Conservation (phyloP, 2,113 vertebrate genomes). For the Pogona vitticeps region DNA sequence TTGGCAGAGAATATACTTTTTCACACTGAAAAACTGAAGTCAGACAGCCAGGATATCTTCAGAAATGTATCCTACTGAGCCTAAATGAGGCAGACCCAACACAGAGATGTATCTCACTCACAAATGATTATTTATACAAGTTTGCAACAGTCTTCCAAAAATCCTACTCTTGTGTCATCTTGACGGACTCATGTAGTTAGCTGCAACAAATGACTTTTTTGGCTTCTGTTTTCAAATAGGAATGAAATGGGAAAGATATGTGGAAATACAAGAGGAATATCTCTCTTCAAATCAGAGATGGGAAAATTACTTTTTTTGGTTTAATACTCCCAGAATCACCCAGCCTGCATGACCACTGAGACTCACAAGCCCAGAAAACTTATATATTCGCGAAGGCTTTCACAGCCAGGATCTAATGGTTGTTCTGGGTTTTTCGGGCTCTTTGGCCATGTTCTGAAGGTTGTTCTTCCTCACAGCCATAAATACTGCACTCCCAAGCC, state of each 20-base stretch:
- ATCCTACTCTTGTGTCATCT: neutral
- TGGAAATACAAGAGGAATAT: neutral
- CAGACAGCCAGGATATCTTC: neutral
- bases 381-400: too few relatives aligned
- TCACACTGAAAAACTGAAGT: slow-evolving; percentile 21
- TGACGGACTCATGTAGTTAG: neutral
- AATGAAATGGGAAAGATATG: neutral
- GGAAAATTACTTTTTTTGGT: neutral
- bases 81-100: neutral
- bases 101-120: neutral
- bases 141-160: neutral
- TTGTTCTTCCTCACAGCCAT: too few relatives aligned
- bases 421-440: too few relatives aligned
- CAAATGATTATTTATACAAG: neutral
- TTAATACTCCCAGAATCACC: neutral
- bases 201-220: neutral
- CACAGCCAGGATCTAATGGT: too few relatives aligned
- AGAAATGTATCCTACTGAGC: neutral
- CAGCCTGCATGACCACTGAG: neutral
- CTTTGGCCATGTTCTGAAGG: too few relatives aligned
- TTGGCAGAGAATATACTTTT: neutral
- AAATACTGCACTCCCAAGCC: too few relatives aligned
- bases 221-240: neutral
- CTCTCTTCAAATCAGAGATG: too few relatives aligned
- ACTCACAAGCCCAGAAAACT: too few relatives aligned